phyloP scores from a whole-genome alignment of 2,113 vertebrate species.

The Aphyosemion australe region DNA sequence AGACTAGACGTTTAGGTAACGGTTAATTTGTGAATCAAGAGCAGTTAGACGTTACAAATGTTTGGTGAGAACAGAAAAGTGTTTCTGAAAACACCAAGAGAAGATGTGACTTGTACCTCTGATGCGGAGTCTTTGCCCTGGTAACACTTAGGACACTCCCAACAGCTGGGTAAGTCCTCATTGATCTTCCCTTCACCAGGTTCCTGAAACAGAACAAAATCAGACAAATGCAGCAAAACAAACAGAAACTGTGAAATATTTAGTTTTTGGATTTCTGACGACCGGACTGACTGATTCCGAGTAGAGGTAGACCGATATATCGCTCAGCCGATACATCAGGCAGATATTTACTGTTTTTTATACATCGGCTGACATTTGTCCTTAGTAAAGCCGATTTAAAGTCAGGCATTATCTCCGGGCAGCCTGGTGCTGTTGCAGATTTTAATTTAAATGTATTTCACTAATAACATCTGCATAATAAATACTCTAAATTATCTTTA shows the following conservation, averaged over 20 bases:
- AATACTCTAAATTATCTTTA: too few relatives aligned
- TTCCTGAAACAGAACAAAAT: slow-evolving; percentile 77
- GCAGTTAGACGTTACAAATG: slow-evolving; percentile 2
- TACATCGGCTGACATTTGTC: too few relatives aligned
- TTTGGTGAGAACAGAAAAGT: neutral
- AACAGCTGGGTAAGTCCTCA: slow-evolving; percentile 94
- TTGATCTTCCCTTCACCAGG: slow-evolving; percentile 92
- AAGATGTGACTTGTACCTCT: slow-evolving; percentile 68
- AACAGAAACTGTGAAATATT: neutral
- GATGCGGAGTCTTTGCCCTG: slow-evolving; percentile 79
- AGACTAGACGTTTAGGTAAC: slow-evolving; percentile 58
- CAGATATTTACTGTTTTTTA: too few relatives aligned
- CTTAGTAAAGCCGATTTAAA: too few relatives aligned
- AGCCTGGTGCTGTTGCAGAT: too few relatives aligned
- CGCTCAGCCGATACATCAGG: too few relatives aligned
- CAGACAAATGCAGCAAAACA: slow-evolving; percentile 12
- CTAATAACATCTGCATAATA: too few relatives aligned
- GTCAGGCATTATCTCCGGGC: too few relatives aligned
- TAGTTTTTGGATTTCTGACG: neutral
- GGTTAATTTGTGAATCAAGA: slow-evolving; percentile 8
- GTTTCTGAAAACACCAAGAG: neutral
- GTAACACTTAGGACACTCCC: slow-evolving; percentile 97
- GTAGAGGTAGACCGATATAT: too few relatives aligned
- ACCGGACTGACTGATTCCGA: too few relatives aligned
- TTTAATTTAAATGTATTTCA: too few relatives aligned